Evolutionary conservation across 2,888 invertebrate genomes (phyloP), one percentile per base, ranked within the genome.

Genomic region (Muscina levida): DNA sequence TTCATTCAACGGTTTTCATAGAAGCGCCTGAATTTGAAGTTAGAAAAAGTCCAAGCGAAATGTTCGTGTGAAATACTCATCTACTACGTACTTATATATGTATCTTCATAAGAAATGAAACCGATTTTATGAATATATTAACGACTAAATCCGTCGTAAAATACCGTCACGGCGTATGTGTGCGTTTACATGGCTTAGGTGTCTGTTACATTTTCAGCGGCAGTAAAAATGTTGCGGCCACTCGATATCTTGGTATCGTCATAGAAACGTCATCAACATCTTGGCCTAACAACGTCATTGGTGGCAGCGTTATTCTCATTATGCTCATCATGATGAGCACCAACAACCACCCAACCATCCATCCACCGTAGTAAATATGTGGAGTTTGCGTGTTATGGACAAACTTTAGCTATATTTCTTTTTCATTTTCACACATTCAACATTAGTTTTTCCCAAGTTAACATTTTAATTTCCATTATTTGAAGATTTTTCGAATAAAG

Each of bases 91-190:
- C n/a, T n/a, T n/a, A n/a, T n/a, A 8, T 8, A 31, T 62, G 72
- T 77, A 74, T 77, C 74, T 71, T 44, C 2, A 13, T 11, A 51
- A 73, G 56, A 31, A 37, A 78, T 17, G 31, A 72, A 77, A 67
- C 59, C 71, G 53, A 72, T 46, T 74, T 77, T 74, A 74, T 81
- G 80, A 81, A 77, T 77, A 77, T n/a, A 81, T 77, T 81, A 72
- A 24, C 56, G 24, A 62, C 19, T 62, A 62, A 62, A 62, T 62
- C 62, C 62, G 42, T 13, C 62, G 17, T 17, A 59, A 51, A 17
- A 31, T 6, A 59, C 11, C 15, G 59, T 17, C 15, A n/a, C n/a
- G n/a, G n/a, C 3, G 42, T 22, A 22, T 17, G 56, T 62, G n/a
- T 72, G 44, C 15, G 31, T 17, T 37, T 37, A 68, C 51, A 37